Evolutionary conservation across 2,797 vertebrate species (phyloP).

Genomic region (Holocentrus rufus): DNA sequence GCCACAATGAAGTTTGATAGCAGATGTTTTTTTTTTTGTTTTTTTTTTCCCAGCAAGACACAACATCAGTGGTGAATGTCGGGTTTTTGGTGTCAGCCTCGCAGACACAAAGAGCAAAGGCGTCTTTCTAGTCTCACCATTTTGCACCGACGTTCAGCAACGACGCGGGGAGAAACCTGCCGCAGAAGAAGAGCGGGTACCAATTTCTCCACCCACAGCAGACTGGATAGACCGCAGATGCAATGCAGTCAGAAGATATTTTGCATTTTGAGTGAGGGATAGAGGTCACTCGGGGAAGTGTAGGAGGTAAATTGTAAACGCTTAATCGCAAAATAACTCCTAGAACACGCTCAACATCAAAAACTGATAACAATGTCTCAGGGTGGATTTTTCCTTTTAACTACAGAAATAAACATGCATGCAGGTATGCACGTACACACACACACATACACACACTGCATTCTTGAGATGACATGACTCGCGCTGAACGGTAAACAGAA

Average conservation of each 20-base stretch:
- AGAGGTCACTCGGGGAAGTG: constrained; percentile 19
- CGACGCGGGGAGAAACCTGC: background rate
- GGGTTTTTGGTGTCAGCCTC: constrained; percentile 1
- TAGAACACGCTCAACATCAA: too few relatives aligned
- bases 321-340: background rate
- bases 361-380: background rate
- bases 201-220: constrained; percentile 20
- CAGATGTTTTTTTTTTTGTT: too few relatives aligned
- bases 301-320: background rate
- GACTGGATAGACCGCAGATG: constrained; percentile 1
- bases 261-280: background rate
- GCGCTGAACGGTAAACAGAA: constrained; percentile 31
- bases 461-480: constrained; percentile 3
- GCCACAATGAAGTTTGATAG: too few relatives aligned
- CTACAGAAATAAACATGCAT: background rate
- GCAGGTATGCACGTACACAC: background rate
- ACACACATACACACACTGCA: constrained; percentile 10
- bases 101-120: too few relatives aligned
- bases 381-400: background rate
- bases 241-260: constrained; percentile 17
- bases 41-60: too few relatives aligned
- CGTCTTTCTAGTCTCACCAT: background rate
- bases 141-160: constrained; percentile 3
- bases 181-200: background rate
- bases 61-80: too few relatives aligned